Evolutionary conservation across 2,113 vertebrate species (phyloP).

Genomic region (Brachypodius melanocephalos): DNA sequence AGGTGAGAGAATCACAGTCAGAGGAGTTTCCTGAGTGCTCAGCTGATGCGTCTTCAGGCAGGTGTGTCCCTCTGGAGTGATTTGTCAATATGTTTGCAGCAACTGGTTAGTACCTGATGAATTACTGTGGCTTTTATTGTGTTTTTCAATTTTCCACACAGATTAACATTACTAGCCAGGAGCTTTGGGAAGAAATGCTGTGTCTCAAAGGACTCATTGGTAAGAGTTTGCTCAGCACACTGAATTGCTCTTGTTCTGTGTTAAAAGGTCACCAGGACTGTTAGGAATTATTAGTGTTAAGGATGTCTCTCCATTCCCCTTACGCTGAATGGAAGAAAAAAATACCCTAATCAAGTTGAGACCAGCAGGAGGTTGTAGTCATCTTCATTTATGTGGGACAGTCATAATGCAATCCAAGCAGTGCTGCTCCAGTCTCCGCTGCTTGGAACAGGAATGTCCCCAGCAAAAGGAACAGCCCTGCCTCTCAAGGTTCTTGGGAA

Average conservation of each 20-base stretch:
- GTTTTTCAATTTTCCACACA: conserved; percentile 53
- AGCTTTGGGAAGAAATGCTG: conserved; percentile 91
- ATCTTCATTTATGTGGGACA: neutral
- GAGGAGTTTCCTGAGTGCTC: neutral
- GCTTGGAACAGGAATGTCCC: neutral
- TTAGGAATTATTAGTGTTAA: neutral
- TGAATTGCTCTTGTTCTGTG: neutral
- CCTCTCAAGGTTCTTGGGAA: neutral
- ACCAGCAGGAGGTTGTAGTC: neutral
- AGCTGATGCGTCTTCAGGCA: neutral
- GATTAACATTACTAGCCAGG: conserved; percentile 83
- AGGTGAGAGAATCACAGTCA: neutral
- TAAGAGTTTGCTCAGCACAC: conserved; percentile 54
- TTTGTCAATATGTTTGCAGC: neutral
- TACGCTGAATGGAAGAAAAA: neutral
- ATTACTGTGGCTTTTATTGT: neutral
- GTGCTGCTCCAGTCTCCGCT: neutral
- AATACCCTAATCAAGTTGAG: neutral
- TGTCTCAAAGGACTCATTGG: conserved; percentile 86
- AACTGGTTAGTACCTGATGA: neutral
- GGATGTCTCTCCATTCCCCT: neutral
- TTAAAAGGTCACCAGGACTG: neutral
- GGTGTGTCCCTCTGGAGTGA: neutral
- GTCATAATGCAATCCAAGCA: neutral
- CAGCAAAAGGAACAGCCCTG: neutral